Conservation (phyloP, 2,888 invertebrate genomes). For the Glyphotaelius pellucidus region DNA sequence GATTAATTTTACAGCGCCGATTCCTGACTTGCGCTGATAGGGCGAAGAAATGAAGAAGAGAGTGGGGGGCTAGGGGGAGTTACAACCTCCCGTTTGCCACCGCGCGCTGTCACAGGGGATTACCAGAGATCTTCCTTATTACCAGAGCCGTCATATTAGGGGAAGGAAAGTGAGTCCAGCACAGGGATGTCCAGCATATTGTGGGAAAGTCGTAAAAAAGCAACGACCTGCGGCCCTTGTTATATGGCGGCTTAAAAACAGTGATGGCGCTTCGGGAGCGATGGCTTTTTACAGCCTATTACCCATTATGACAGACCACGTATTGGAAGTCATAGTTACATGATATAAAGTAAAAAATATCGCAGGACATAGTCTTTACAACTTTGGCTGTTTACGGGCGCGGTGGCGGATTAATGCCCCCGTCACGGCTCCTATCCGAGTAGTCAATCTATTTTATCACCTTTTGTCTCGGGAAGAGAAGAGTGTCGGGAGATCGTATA, state of each 20-base stretch:
- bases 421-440: not conserved
- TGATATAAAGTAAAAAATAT: slow-evolving; percentile 40
- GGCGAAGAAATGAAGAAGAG: not conserved
- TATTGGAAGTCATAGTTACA: slow-evolving; percentile 38
- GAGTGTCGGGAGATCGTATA: not conserved
- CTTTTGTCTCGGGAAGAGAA: not conserved
- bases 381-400: slow-evolving; percentile 16
- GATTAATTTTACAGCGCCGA: not conserved
- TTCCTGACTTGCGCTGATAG: not conserved
- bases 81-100: not conserved
- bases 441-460: slow-evolving; percentile 27
- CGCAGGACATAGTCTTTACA: slow-evolving; percentile 23
- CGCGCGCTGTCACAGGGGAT: slow-evolving; percentile 1
- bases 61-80: not conserved
- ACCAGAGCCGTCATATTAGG: not conserved
- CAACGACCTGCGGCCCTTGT: slow-evolving; percentile 42
- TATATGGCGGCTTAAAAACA: slow-evolving; percentile 51
- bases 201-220: slow-evolving; percentile 48
- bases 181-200: slow-evolving; percentile 48
- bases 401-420: not conserved
- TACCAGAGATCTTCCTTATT: slow-evolving; percentile 5
- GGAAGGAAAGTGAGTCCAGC: slow-evolving; percentile 42
- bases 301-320: slow-evolving; percentile 49
- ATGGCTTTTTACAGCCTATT: slow-evolving; percentile 52
- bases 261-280: slow-evolving; percentile 38